Percentiles rank a stretch among this genome's conserved stretches.
Conservation (phyloP, 2,888 invertebrate species). For the Lobophora halterata region DNA sequence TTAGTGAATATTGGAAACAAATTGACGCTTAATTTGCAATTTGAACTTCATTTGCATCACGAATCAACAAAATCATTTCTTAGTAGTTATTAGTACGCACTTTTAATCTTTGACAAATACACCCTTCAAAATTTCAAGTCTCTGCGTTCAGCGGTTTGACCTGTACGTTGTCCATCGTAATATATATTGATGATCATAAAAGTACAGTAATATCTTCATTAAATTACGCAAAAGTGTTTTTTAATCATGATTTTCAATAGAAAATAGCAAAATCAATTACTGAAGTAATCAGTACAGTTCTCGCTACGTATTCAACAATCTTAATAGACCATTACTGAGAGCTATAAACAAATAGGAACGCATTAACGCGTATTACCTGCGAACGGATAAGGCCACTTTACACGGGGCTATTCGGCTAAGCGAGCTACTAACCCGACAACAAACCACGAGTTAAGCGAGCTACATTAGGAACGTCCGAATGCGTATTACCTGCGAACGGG, state of each 20-base stretch:
- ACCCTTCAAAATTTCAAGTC: too few species aligned
- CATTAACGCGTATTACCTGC: slow-evolving; percentile 41
- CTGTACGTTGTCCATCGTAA: too few species aligned
- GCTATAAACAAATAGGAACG: slow-evolving; percentile 50
- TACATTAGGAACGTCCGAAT: slow-evolving; percentile 48
- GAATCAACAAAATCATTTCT: too few species aligned
- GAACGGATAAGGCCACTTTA: slow-evolving; percentile 6
- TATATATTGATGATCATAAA: not conserved
- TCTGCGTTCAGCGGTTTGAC: too few species aligned
- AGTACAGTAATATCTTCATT: not conserved
- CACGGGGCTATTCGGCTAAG: too few species aligned
- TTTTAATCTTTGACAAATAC: too few species aligned
- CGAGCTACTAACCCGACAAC: not conserved
- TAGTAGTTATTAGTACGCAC: too few species aligned
- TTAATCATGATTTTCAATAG: slow-evolving; percentile 3
- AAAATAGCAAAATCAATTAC: slow-evolving; percentile 31
- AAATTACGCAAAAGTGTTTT: not conserved
- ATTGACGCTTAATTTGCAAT: too few species aligned
- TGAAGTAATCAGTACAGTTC: slow-evolving; percentile 27
- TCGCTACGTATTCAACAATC: slow-evolving; percentile 40
- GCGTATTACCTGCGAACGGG: slow-evolving; percentile 32
- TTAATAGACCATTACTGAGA: slow-evolving; percentile 47
- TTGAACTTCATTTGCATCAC: too few species aligned
- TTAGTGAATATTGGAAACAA: too few species aligned
- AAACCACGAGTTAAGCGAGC: not conserved